Conservation (phyloP, 2,797 vertebrate species). For the Molossus molossus region DNA sequence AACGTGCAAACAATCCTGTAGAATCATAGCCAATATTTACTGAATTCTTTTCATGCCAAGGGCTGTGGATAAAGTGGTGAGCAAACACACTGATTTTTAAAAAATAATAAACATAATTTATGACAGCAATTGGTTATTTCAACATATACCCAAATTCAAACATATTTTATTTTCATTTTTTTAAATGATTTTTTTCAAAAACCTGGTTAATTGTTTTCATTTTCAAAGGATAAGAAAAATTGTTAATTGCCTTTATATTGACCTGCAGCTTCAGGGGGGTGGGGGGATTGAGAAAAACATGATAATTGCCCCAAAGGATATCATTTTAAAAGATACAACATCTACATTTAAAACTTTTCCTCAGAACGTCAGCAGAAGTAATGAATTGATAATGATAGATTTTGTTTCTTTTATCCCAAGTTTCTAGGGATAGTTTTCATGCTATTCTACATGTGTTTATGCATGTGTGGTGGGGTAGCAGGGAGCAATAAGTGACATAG, state of each 20-base stretch:
- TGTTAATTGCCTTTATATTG: constrained; percentile 63
- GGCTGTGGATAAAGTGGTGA: accelerated
- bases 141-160: not conserved
- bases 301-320: not conserved
- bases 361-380: not conserved
- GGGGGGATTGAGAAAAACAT: not conserved
- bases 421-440: constrained; percentile 36
- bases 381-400: not conserved
- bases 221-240: constrained; percentile 57
- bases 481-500: accelerated
- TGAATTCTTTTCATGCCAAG: not conserved
- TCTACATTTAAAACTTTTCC: constrained; percentile 25
- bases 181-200: constrained; percentile 48
- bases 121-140: not conserved
- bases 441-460: accelerated
- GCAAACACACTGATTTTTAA: not conserved
- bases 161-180: not conserved
- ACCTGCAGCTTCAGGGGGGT: not conserved
- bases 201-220: not conserved
- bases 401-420: not conserved
- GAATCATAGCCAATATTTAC: not conserved
- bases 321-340: constrained; percentile 42
- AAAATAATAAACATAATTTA: not conserved
- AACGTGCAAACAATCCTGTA: accelerated
- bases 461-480: accelerated